A percentile compares a stretch with the other conserved stretches of the same genome.
phyloP scores from a whole-genome alignment of 2,797 vertebrate species.

The Fringilla coelebs region DNA sequence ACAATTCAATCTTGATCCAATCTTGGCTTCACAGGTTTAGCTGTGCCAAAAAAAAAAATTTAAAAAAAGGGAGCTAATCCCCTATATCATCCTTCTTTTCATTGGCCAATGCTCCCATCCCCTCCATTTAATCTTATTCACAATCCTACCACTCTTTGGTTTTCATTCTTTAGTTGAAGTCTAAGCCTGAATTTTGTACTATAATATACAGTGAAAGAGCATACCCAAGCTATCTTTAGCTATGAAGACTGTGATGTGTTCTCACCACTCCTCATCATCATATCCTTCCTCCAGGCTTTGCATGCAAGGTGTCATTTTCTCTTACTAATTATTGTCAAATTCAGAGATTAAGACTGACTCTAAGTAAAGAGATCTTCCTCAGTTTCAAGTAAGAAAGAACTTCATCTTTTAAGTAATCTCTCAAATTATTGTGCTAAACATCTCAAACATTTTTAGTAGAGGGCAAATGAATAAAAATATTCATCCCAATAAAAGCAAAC shows the following conservation, averaged over 20 bases:
- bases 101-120: neutral
- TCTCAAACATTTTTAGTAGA: neutral
- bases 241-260: neutral
- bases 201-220: neutral
- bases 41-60: neutral
- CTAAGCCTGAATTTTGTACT: neutral
- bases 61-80: neutral
- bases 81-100: neutral
- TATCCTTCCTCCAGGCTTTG: neutral
- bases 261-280: slow-evolving; percentile 29
- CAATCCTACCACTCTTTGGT: neutral
- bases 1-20: neutral
- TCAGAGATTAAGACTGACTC: neutral
- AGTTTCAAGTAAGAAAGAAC: neutral
- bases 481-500: neutral
- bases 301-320: neutral
- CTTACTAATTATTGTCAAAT: neutral
- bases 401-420: neutral
- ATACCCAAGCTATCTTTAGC: slow-evolving; percentile 6
- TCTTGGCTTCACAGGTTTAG: neutral
- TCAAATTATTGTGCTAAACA: neutral
- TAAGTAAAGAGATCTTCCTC: neutral
- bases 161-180: neutral
- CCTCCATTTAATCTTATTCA: neutral
- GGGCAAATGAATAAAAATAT: neutral